Conservation (phyloP, 1,140 invertebrate species). For the Megalonaias nervosa region DNA sequence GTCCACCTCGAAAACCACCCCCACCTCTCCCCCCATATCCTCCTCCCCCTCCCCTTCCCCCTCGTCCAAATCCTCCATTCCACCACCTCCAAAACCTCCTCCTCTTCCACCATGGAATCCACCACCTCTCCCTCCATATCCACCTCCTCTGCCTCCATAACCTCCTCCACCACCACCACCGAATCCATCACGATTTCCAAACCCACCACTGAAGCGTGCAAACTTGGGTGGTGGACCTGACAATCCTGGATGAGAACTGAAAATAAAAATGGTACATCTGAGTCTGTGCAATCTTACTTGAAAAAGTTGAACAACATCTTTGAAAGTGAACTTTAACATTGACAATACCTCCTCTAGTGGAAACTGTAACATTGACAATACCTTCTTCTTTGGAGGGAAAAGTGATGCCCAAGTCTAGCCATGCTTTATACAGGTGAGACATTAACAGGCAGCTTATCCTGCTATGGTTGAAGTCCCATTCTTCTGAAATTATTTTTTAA, state of each 20-base stretch:
- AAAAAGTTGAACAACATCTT: neutral
- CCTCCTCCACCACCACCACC: conserved; percentile 34
- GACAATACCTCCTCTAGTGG: too few species aligned
- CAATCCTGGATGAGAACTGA: conserved; percentile 17
- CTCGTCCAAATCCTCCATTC: conserved; percentile 10
- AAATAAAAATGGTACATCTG: conserved; percentile 14
- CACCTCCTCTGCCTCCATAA: conserved; percentile 31
- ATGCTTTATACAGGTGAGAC: too few species aligned
- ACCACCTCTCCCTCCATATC: conserved; percentile 2
- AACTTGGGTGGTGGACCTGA: conserved; percentile 35
- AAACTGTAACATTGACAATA: too few species aligned
- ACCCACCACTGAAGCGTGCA: conserved; percentile 16
- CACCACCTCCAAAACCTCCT: conserved; percentile 12
- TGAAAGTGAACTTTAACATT: too few species aligned
- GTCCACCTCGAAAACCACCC: conserved; percentile 19
- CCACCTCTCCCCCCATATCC: conserved; percentile 18
- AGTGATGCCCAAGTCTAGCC: too few species aligned
- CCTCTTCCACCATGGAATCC: neutral
- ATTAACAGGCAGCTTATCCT: too few species aligned
- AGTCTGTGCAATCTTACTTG: neutral
- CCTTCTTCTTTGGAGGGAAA: too few species aligned
- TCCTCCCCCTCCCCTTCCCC: conserved; percentile 20
- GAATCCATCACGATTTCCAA: conserved; percentile 13
- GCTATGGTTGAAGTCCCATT: too few species aligned
- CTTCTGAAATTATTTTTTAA: too few species aligned